A percentile compares a stretch with the other conserved stretches of the same genome.
Evolutionary conservation across 1,140 invertebrate species (phyloP).

Genomic region (Heliconius melpomene): DNA sequence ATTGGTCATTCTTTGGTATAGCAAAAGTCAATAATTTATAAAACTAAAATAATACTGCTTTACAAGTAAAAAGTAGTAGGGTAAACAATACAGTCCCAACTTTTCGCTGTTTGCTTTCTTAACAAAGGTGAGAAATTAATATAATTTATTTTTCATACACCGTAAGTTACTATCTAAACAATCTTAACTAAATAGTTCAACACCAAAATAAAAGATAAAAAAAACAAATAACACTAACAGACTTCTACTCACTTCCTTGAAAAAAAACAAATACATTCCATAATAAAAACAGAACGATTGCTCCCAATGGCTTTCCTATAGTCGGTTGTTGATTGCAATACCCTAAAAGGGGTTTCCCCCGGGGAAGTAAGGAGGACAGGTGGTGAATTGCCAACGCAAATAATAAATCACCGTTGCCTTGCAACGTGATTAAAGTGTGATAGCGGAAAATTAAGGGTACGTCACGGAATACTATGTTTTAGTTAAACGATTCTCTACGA

Average conservation of each 20-base stretch:
- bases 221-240: not conserved
- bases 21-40: no score
- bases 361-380: constrained; percentile 31
- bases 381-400: constrained; percentile 36
- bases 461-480: constrained; percentile 1
- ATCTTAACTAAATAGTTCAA: no score
- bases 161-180: no score
- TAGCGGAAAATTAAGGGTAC: constrained; percentile 40
- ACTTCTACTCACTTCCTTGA: not conserved
- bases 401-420: constrained; percentile 38
- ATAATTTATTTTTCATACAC: no score
- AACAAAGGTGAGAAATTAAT: no score
- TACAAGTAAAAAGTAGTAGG: no score
- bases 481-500: not conserved
- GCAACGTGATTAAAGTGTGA: constrained; percentile 35
- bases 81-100: no score
- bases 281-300: constrained; percentile 12
- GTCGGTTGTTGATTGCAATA: constrained; percentile 27
- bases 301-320: constrained; percentile 4
- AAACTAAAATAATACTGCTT: no score
- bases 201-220: not conserved
- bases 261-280: constrained; percentile 8
- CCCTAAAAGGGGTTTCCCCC: constrained; percentile 38
- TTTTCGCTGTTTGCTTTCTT: no score
- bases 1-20: no score